Evolutionary conservation across 2,797 vertebrate genomes (phyloP), one percentile per base, ranked within the genome.

Genomic region (Neostethus bicornis): DNA sequence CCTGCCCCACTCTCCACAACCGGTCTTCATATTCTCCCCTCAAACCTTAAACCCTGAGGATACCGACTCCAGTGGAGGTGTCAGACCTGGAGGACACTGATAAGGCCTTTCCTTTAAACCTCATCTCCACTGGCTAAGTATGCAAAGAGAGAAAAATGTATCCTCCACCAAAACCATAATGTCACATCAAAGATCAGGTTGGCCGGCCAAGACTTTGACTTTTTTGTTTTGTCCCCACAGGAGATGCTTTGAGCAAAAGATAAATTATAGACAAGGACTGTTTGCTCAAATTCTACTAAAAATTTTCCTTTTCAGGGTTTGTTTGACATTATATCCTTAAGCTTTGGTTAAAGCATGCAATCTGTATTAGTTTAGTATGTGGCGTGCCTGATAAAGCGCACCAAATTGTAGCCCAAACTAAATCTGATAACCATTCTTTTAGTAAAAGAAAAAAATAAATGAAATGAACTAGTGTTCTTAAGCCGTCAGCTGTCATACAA

Each of bases 51-150:
- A 68, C 66, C 73, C 37, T 0, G 20, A 66, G 69, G 80, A 80
- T 66, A 66, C 68, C n/a, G 38, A 81, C 76, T 70, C 68, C 66
- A 71, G 77, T 66, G 58, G 65, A 83, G 83, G 87, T 81, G 80
- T 74, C 70, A 79, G 77, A 86, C 86, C 91, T 92, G 91, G 83
- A 81, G 75, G 79, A 81, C 61, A 77, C 81, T 83, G 91, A 92
- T 92, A 92, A 92, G 87, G 70, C 73, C 52, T 66, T 85, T 71
- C 62, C 74, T 81, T 79, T 80, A 86, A 88, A 87, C 67, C 80
- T 61, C 64, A 58, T 76, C 80, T 86, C 77, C 73, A 80, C 59
- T 66, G 70, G 62, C 81, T 72, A 79, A 82, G 77, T 75, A 67
- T 70, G 75, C 67, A 70, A 65, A 57, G 70, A 77, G 65, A 80